Base-by-base conservation (phyloP, 2,888 invertebrate genomes). In the Heterodera filipjevi region DNA sequence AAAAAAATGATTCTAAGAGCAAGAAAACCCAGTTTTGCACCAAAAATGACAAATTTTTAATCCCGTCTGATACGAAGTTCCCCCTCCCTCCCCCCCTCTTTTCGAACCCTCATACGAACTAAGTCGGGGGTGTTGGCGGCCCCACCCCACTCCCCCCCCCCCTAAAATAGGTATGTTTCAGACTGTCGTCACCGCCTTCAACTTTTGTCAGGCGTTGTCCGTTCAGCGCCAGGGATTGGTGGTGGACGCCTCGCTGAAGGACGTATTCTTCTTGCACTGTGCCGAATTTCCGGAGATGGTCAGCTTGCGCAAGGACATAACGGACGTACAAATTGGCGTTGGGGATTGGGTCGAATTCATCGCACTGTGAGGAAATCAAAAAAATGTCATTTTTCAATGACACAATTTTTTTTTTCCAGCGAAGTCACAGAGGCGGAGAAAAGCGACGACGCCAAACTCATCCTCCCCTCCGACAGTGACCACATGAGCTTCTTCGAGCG, bases 341-440 rank as follows among this genome's bases (percentile, higher is more conserved):
- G 68, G 68, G 33, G 35, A 35, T 35, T 68, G 68, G 68, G 1
- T 68, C 33, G 19, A 19, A 32, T 68, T 68, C 22, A 35, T 35
- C 32, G 16, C 32, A 16, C 27, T 35, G 68, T 68, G 19, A 32
- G 68, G 8, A 39, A 39, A 39, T 39, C 39, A 39, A 39, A 39
- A 39, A 19, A 68, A 35, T 66, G 27, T 66, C 10, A 12, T 16
- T 5, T 64, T 66, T 66, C 22, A 49, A 49, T 53, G 16, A 6
- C 6, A 53, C 16, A 53, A 14, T 19, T 53, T 53, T 59, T n/a
- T 59, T 59, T 59, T 27, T 19, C 22, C 66, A 68, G 68, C 19
- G 64, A 74, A n/a, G 64, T 35, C 19, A 33, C 32, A 49, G 74
- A 35, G 32, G 53, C 53, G 19, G 74, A 35, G 27, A 49, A 74